phyloP scores from a whole-genome alignment of 2,797 vertebrate species.

The Ataeniobius toweri region DNA sequence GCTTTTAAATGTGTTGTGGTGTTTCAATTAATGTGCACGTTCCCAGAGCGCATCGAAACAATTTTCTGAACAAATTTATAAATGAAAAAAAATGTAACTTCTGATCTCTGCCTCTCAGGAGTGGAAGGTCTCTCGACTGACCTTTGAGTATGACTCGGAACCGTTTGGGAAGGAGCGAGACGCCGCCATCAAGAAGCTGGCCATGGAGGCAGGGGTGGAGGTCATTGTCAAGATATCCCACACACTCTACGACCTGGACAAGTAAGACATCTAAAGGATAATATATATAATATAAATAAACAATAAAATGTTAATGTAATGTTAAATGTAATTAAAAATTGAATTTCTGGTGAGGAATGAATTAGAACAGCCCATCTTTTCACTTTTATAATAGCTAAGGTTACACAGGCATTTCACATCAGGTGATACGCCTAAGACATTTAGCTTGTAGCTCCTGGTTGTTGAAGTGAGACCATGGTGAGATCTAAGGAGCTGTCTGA shows the following conservation, averaged over 20 bases:
- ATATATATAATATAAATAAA: neutral
- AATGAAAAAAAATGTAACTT: no score
- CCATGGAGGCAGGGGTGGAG: slow-evolving; percentile 83
- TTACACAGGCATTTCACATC: no score
- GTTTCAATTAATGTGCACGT: neutral
- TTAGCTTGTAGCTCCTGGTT: no score
- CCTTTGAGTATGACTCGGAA: slow-evolving; percentile 83
- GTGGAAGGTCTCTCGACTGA: slow-evolving; percentile 84
- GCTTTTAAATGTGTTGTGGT: neutral
- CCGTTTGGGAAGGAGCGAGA: slow-evolving; percentile 84
- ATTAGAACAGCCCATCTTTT: no score
- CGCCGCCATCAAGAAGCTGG: slow-evolving; percentile 84
- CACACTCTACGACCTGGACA: slow-evolving; percentile 84
- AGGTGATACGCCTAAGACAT: no score
- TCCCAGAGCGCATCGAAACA: neutral
- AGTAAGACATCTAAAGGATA: slow-evolving; percentile 46
- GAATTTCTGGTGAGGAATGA: no score
- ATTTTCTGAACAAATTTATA: no score
- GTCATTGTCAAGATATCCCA: slow-evolving; percentile 83
- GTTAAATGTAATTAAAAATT: neutral
- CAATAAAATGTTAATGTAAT: neutral
- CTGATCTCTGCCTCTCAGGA: slow-evolving; percentile 57
- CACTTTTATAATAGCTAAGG: no score
- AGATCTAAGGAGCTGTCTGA: no score
- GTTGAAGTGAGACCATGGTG: no score